Evolutionary conservation across 1,140 invertebrate species (phyloP).

Genomic region (Akabosia matsudoensis): DNA sequence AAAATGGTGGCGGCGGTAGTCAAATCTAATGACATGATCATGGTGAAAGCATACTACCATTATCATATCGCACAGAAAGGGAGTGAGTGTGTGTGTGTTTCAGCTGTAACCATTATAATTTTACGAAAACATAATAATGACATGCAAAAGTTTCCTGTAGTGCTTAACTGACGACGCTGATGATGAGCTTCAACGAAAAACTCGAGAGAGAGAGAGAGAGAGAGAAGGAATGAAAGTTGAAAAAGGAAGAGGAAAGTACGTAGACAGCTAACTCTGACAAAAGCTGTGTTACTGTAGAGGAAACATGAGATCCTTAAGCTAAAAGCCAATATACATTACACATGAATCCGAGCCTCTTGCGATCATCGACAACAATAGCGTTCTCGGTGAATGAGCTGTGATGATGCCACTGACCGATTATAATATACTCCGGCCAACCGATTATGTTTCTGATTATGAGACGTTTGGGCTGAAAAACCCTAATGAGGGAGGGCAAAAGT

Average conservation of each 20-base stretch:
- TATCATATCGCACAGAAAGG: neutral
- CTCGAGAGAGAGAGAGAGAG: no score
- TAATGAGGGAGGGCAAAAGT: slow-evolving; percentile 1
- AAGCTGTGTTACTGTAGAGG: no score
- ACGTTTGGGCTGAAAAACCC: neutral
- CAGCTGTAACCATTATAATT: neutral
- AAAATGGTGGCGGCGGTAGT: neutral
- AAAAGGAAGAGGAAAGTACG: no score
- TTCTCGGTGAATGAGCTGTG: neutral
- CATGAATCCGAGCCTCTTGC: no score
- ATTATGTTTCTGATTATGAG: neutral
- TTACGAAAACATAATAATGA: neutral
- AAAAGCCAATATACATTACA: no score
- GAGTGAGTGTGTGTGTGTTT: no score
- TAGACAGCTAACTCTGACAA: no score
- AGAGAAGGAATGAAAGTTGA: no score
- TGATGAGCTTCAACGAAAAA: no score
- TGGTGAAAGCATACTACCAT: neutral
- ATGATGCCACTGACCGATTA: neutral
- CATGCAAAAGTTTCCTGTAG: neutral
- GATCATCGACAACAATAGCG: neutral
- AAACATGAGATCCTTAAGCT: no score
- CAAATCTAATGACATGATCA: neutral
- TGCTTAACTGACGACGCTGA: neutral
- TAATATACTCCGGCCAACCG: neutral